Percentiles rank a stretch among this genome's conserved stretches.
Conservation (phyloP, 2,797 vertebrate genomes). For the Perodicticus potto region DNA sequence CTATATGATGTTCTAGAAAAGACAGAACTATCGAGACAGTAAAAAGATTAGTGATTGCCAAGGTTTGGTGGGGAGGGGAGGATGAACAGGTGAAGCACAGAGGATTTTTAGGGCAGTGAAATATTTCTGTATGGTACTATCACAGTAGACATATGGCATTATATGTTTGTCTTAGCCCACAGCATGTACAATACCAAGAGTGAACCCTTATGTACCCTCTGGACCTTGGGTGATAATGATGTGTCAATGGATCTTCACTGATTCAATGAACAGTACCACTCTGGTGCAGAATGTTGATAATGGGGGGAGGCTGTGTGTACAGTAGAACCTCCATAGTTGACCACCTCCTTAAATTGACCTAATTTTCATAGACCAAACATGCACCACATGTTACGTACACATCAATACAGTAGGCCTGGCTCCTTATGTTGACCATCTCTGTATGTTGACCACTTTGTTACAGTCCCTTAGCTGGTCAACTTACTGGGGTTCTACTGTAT, state of each 20-base stretch:
- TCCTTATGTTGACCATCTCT: too few species aligned
- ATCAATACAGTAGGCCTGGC: too few species aligned
- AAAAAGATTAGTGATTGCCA: background rate
- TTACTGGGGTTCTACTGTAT: too few species aligned
- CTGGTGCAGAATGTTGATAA: accelerated
- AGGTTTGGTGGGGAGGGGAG: background rate
- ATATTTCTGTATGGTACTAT: background rate
- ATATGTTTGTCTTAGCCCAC: background rate
- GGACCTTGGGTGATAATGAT: background rate
- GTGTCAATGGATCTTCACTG: background rate
- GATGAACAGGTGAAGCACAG: background rate
- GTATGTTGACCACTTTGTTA: too few species aligned
- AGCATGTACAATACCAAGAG: background rate
- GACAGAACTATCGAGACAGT: background rate
- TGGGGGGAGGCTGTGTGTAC: background rate
- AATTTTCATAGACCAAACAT: too few species aligned
- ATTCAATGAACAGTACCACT: background rate
- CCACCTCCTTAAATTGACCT: too few species aligned
- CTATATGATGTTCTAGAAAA: background rate
- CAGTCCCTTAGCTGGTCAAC: too few species aligned
- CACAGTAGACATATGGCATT: background rate
- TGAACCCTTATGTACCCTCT: background rate
- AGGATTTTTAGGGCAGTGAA: background rate
- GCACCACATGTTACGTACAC: too few species aligned
- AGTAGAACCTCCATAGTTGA: too few species aligned